Evolutionary conservation across 2,888 invertebrate species (phyloP).

Genomic region (Drosophila affinis): DNA sequence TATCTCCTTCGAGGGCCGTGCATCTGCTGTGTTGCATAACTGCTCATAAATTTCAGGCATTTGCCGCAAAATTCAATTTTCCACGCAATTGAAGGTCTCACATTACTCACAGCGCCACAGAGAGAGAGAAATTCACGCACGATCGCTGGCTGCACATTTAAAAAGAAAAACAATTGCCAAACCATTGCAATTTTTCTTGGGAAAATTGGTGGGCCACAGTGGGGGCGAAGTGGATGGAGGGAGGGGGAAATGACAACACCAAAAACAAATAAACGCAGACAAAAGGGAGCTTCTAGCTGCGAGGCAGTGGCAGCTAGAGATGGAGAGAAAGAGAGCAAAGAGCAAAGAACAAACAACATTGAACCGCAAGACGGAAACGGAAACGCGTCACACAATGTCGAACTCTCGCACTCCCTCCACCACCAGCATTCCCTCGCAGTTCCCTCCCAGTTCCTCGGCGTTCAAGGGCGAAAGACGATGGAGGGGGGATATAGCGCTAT

Average conservation of each 20-base stretch:
- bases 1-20: neutral
- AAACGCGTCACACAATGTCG: conserved; percentile 73
- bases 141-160: conserved; percentile 46
- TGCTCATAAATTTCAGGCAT: conserved; percentile 44
- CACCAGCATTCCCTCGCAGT: conserved; percentile 10
- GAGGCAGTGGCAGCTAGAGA: neutral
- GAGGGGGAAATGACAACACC: conserved; percentile 50
- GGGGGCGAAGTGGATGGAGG: neutral
- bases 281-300: conserved; percentile 26
- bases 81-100: conserved; percentile 74
- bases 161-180: conserved; percentile 62
- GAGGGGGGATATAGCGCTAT: conserved; percentile 33
- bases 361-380: conserved; percentile 66
- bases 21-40: neutral
- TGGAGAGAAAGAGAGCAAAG: conserved; percentile 38
- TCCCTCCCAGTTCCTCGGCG: too few species aligned
- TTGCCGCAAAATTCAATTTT: conserved; percentile 73
- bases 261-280: conserved; percentile 68
- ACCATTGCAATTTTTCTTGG: conserved; percentile 56
- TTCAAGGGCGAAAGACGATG: neutral
- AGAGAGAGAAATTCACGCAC: conserved; percentile 18
- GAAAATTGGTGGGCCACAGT: neutral
- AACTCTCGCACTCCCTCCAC: conserved; percentile 16
- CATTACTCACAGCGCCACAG: conserved; percentile 53
- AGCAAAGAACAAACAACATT: conserved; percentile 51